A percentile compares a stretch with the other conserved stretches of the same genome.
Evolutionary conservation across 2,888 invertebrate genomes (phyloP).

Genomic region (Dusona sp.): DNA sequence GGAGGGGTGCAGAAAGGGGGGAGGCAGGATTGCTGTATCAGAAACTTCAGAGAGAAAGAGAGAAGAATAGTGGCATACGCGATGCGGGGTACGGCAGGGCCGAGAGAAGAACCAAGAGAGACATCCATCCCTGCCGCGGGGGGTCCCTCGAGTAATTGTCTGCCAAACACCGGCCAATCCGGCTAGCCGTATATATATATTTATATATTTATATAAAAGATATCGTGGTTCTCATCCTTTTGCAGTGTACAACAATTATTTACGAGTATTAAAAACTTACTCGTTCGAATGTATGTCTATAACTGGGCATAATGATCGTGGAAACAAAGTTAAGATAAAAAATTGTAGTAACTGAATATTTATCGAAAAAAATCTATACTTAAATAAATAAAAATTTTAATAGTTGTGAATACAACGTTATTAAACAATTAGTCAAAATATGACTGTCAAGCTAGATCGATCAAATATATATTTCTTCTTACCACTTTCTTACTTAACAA

Average conservation of each 20-base stretch:
- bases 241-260: not conserved
- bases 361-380: too few relatives aligned
- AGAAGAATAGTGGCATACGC: constrained; percentile 42
- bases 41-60: constrained; percentile 54
- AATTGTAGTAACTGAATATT: not conserved
- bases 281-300: too few relatives aligned
- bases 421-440: too few relatives aligned
- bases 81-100: constrained; percentile 51
- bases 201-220: constrained; percentile 68
- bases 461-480: not conserved
- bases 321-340: too few relatives aligned
- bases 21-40: constrained; percentile 2
- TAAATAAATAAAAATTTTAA: too few relatives aligned
- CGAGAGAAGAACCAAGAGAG: constrained; percentile 78
- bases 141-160: constrained; percentile 83
- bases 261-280: too few relatives aligned
- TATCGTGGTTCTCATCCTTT: constrained; percentile 77
- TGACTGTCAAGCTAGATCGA: not conserved
- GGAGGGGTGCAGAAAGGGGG: too few relatives aligned
- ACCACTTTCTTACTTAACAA: not conserved
- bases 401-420: too few relatives aligned
- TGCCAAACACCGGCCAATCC: constrained; percentile 81
- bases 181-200: constrained; percentile 65
- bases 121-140: constrained; percentile 83
- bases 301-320: too few relatives aligned